Percentiles rank a stretch among this genome's conserved stretches.
These are phyloP conservation scores for Dicyrtoma fusca DNA, from an alignment of 2,888 invertebrate genomes.

Conservation along the genomic window DNA sequence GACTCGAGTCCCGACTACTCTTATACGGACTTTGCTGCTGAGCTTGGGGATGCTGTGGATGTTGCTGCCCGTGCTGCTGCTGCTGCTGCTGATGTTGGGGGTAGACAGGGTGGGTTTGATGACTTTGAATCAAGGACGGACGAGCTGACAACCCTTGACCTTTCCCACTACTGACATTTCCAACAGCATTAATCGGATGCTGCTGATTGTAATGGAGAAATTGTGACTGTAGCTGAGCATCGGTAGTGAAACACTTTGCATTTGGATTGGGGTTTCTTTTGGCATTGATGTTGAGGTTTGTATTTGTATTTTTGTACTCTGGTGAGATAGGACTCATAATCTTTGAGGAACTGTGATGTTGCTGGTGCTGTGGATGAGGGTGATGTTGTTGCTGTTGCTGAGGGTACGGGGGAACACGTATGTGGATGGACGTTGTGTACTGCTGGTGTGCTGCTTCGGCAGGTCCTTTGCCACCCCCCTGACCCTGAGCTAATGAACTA, in stretches of 20 bases:
- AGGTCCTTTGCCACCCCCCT: too few relatives aligned
- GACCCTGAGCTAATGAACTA: too few relatives aligned
- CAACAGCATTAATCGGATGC: slow-evolving; percentile 39
- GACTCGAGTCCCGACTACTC: background rate
- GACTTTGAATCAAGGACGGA: slow-evolving; percentile 16
- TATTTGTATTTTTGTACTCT: slow-evolving; percentile 22
- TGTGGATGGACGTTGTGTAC: slow-evolving; percentile 8
- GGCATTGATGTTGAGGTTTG: too few relatives aligned
- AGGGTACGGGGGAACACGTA: slow-evolving; percentile 30
- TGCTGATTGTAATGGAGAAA: slow-evolving; percentile 50
- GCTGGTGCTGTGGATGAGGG: slow-evolving; percentile 7
- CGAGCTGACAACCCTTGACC: background rate
- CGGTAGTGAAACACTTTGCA: slow-evolving; percentile 47
- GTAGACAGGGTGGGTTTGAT: background rate
- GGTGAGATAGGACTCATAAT: background rate
- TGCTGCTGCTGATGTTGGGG: background rate
- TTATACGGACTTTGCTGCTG: slow-evolving; percentile 13
- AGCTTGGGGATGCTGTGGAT: background rate
- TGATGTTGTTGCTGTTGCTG: slow-evolving; percentile 30
- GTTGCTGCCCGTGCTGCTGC: slow-evolving; percentile 8
- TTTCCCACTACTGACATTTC: slow-evolving; percentile 1
- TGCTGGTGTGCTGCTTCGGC: background rate
- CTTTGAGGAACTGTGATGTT: background rate
- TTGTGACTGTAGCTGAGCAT: slow-evolving; percentile 54
- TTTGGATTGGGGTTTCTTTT: background rate